Evolutionary conservation across 2,797 vertebrate species (phyloP), one percentile per base, ranked within the genome.

Genomic region (Anguilla anguilla): DNA sequence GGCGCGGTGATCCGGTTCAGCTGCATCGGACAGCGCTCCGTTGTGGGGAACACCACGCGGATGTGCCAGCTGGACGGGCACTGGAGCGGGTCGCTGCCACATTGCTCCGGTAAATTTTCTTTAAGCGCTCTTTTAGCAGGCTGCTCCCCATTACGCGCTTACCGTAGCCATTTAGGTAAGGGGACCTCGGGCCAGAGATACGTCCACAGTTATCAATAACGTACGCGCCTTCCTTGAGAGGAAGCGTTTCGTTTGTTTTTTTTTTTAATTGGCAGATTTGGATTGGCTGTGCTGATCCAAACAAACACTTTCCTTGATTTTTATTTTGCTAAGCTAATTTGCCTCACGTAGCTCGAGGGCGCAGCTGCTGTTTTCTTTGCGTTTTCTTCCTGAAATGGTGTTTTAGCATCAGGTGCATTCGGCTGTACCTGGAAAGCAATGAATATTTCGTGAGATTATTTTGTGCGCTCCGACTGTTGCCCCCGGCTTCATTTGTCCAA

Each of bases 51-150:
- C 64, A 94, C 98, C n/a, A 99, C 98, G 0, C 96, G 99, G 53
- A 96, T 97, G 96, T 99, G 99, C 93, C 98, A 99, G 93, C 95
- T 98, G 88, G 98, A 99, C 0, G 97, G 98, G 91, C 97, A 96
- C 90, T 99, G 99, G 99, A 99, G 98, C 88, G 97, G 98, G 88
- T 98, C 98, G 1, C 96, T 97, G 11, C 98, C 99, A 0, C 99
- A 99, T 94, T 99, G 99, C 95, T 99, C 98, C 15, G 98, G 99
- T 99, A 97, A 1, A 92, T 25, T 61, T 31, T 31, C 43, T 31
- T 22, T n/a, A 43, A 49, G 17, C 46, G 46, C 19, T 51, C 79
- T 10, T 82, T 13, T n/a, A 25, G 22, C 77, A 19, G 10, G 69
- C 69, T 6, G 9, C 69, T 74, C n/a, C 31, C 25, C 7, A 11